Evolutionary conservation across 2,888 invertebrate species (phyloP).

Genomic region (Trichacis sp.): DNA sequence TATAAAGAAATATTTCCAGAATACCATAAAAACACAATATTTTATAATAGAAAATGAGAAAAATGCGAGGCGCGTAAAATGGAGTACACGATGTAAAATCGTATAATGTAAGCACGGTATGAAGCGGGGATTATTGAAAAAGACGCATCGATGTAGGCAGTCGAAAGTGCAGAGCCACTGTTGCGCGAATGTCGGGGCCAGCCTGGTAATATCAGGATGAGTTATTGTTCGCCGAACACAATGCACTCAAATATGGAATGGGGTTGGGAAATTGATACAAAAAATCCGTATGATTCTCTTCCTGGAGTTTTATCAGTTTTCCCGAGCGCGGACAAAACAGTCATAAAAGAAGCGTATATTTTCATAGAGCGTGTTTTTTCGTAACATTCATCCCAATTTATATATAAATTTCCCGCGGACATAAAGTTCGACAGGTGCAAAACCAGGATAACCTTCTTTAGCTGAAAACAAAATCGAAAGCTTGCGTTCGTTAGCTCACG

Average conservation of each 20-base stretch:
- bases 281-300: conserved; percentile 47
- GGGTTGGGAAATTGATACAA: conserved; percentile 57
- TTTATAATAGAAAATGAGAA: too few species aligned
- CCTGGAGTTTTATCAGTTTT: conserved; percentile 52
- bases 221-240: conserved; percentile 62
- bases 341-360: conserved; percentile 7
- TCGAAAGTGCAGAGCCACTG: conserved; percentile 32
- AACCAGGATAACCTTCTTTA: neutral
- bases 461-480: conserved; percentile 5
- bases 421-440: neutral
- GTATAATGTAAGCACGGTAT: conserved; percentile 12
- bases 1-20: too few species aligned
- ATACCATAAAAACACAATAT: too few species aligned
- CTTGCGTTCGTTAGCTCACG: conserved; percentile 13
- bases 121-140: conserved; percentile 41
- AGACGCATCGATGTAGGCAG: conserved; percentile 47
- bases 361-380: neutral
- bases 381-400: neutral
- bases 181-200: conserved; percentile 34
- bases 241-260: conserved; percentile 61
- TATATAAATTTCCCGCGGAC: neutral
- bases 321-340: conserved; percentile 26
- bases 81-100: too few species aligned
- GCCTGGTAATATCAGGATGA: conserved; percentile 61
- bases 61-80: neutral